A percentile compares a stretch with the other conserved stretches of the same genome.
Evolutionary conservation across 2,888 invertebrate species (phyloP).

Genomic region (Platycheirus rosarum): DNA sequence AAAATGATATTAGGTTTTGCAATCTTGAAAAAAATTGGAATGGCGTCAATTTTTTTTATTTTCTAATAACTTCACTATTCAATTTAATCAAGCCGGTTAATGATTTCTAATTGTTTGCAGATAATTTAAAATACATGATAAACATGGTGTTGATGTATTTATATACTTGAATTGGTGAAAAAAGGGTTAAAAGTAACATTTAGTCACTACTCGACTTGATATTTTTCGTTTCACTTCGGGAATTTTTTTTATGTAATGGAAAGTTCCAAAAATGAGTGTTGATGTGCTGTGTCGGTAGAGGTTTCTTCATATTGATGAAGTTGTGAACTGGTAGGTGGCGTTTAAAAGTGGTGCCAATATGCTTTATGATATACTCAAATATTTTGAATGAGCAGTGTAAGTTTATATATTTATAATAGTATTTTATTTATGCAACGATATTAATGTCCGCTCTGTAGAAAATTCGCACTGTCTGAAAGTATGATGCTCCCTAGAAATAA

Average conservation of each 20-base stretch:
- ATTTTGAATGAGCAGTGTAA: too few species aligned
- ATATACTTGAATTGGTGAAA: constrained; percentile 19
- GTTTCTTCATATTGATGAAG: neutral
- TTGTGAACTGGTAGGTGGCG: constrained; percentile 25
- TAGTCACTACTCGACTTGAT: constrained; percentile 36
- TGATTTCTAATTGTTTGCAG: neutral
- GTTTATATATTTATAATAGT: too few species aligned
- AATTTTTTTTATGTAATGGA: constrained; percentile 75
- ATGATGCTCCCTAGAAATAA: too few species aligned
- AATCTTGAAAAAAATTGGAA: constrained; percentile 34
- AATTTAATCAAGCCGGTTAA: constrained; percentile 12
- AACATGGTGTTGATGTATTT: constrained; percentile 44
- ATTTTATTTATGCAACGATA: too few species aligned
- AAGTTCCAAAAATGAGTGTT: constrained; percentile 68
- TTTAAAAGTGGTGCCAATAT: constrained; percentile 42
- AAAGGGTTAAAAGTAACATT: constrained; percentile 65
- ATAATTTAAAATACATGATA: constrained; percentile 6
- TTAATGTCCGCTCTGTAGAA: too few species aligned
- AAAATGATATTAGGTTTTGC: constrained; percentile 26
- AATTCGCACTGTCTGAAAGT: too few species aligned
- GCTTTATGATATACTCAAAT: too few species aligned
- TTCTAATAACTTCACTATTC: constrained; percentile 15
- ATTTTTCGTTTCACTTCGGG: constrained; percentile 66
- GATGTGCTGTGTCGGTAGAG: constrained; percentile 38
- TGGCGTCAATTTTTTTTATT: constrained; percentile 49